Base-by-base conservation (phyloP, 37 sponge, comb jelly and placozoan species). In the Cliona cf. orientalis region DNA sequence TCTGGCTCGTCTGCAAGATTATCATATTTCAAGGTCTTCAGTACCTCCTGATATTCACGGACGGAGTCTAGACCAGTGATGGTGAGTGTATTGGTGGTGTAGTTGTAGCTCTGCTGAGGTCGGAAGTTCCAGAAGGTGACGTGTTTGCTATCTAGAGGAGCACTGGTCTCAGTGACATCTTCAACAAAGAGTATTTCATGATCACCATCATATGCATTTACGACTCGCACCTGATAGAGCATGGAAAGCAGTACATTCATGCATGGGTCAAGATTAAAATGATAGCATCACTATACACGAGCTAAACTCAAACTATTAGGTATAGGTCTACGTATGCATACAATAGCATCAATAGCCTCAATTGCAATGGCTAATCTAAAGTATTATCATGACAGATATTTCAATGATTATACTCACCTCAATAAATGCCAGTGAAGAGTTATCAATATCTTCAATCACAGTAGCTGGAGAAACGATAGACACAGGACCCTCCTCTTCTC, bases 21-120 rank as follows among this genome's bases (percentile, higher is more conserved):
- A 46, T 90, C 68, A 72, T 96, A 96, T 22, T 36, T 79, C 25
- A 93, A 68, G 0, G 97, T 96, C 46, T 77, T 86, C 46, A 96
- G 63, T 0, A 96, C 89, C 25, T 87, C 71, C 61, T 86, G 80
- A 58, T 80, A 96, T 59, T 92, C 91, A 32, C 71, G 65, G 1
- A 93, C 91, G 19, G 85, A 65, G 28, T 93, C 86, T 61, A 96
- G 77, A 2, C 93, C 97, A 14, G 83, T 88, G 57, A 96, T 80
- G 1, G 37, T 58, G 26, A 96, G 85, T 28, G 91, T 90, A 23
- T 66, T 74, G 5, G 90, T 87, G 33, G 75, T 57, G 28, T 14
- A 22, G 67, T 96, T 84, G 86, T 90, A 96, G n/a, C 61, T 40
- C 62, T 90, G 88, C 26, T 37, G 41, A 25, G 95, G 91, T 56